These are phyloP conservation scores for Penaeus japonicus DNA, from an alignment of 1,140 invertebrate genomes.

Conservation along the genomic window DNA sequence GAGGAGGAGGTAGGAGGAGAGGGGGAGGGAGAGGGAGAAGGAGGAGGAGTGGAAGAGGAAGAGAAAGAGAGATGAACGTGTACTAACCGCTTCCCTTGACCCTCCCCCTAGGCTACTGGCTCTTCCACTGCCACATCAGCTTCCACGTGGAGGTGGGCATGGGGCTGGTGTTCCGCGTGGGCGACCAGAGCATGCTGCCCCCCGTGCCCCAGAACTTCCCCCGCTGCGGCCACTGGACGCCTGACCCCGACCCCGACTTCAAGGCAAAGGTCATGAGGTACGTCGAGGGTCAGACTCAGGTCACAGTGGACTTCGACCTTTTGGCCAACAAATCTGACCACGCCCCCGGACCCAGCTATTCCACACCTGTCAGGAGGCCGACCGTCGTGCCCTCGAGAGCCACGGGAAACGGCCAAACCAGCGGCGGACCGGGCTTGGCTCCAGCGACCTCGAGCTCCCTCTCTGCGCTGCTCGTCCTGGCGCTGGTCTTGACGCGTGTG, in stretches of 20 bases:
- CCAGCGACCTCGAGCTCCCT: no score
- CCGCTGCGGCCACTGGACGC: constrained; percentile 45
- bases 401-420: no score
- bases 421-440: no score
- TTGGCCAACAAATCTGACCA: not conserved
- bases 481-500: no score
- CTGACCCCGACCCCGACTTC: constrained; percentile 19
- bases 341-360: no score
- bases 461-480: no score
- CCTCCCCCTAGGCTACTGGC: constrained; percentile 77
- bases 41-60: no score
- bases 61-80: not conserved
- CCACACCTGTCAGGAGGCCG: no score
- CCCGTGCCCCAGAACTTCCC: constrained; percentile 61
- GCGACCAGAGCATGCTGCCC: constrained; percentile 64
- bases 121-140: constrained; percentile 91
- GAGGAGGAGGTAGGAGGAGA: not conserved
- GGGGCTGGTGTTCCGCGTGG: constrained; percentile 84
- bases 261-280: constrained; percentile 8
- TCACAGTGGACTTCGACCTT: constrained; percentile 17
- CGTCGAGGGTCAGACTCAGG: not conserved
- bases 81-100: not conserved
- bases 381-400: no score
- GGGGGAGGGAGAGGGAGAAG: not conserved
- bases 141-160: constrained; percentile 91